These are phyloP conservation scores for Aphodius sticticus DNA, from an alignment of 2,888 invertebrate species.

Conservation along the genomic window DNA sequence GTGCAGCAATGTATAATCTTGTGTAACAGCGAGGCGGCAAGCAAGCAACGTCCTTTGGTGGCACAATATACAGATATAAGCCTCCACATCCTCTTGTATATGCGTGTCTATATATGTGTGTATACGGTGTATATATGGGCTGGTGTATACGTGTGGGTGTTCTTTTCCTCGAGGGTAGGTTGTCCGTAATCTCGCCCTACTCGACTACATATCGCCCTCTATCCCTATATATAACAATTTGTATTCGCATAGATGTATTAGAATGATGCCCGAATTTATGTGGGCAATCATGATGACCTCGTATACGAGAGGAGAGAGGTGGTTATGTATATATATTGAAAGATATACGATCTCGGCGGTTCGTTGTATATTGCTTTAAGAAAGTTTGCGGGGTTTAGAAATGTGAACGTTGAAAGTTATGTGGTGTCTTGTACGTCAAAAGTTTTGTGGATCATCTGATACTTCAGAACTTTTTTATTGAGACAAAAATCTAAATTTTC, in stretches of 20 bases:
- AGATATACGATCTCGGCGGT: conserved; percentile 16
- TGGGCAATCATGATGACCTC: conserved; percentile 28
- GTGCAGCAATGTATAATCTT: conserved; percentile 32
- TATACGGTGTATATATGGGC: neutral
- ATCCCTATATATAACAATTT: conserved; percentile 33
- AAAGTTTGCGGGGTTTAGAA: neutral
- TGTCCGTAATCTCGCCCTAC: neutral
- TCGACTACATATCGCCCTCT: conserved; percentile 20
- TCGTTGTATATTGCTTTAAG: neutral
- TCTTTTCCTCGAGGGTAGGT: neutral
- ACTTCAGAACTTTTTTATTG: no score
- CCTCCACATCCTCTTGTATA: neutral
- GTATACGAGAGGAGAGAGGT: conserved; percentile 23
- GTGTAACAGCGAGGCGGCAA: conserved; percentile 24
- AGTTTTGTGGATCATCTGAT: neutral
- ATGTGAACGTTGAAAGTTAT: neutral
- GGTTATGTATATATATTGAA: conserved; percentile 13
- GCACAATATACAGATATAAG: conserved; percentile 4
- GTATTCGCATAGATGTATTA: conserved; percentile 35
- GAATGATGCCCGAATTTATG: conserved; percentile 30
- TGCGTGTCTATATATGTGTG: neutral
- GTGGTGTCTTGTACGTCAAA: neutral
- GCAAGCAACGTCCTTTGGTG: neutral
- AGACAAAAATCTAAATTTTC: no score
- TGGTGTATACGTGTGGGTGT: neutral